Evolutionary conservation across 2,113 vertebrate species (phyloP), one percentile per base, ranked within the genome.

Genomic region (Pteruthius melanotis): DNA sequence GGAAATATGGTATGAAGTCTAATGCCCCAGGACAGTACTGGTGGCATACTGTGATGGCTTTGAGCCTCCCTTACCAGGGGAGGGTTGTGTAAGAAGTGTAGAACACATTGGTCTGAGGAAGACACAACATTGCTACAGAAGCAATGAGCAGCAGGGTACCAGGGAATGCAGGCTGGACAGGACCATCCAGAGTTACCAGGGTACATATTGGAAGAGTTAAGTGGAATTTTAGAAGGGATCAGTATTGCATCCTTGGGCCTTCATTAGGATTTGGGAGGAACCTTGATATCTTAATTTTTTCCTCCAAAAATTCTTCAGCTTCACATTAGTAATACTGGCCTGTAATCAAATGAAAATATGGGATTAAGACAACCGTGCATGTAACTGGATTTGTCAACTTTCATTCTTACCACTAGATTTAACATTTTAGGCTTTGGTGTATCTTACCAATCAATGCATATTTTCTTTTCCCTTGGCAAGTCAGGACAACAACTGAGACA

Each of bases 41-140:
- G 64, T 76, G 76, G 40, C 10, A 50, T 28, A 15, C 5, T 42
- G 19, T 8, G 27, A 16, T 0, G 5, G 35, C 15, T 91, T 76
- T 71, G 21, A 76, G 37, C 44, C 31, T 83, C 45, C 33, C 15
- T 56, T 39, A 6, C 2, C 27, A 61, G 30, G 33, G 12, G 10
- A 42, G 33, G 5, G 0, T 17, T 80, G 42, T 39, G 17, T 35
- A 45, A 56, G 47, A n/a, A 60, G 9, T 1, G 1, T 37, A 7
- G 19, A 75, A 42, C 31, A 69, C 40, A 37, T 1, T 31, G 35
- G 11, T 78, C 45, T 90, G 70, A 85, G 39, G 61, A 42, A 59
- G 17, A 42, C 10, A 70, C 44, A 77, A 11, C 11, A 4, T 30
- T 66, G 52, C 26, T 82, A 2, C 2, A 21, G 42, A 21, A 83